Evolutionary conservation across 1,140 invertebrate species (phyloP).

Genomic region (Drosophila rufa): DNA sequence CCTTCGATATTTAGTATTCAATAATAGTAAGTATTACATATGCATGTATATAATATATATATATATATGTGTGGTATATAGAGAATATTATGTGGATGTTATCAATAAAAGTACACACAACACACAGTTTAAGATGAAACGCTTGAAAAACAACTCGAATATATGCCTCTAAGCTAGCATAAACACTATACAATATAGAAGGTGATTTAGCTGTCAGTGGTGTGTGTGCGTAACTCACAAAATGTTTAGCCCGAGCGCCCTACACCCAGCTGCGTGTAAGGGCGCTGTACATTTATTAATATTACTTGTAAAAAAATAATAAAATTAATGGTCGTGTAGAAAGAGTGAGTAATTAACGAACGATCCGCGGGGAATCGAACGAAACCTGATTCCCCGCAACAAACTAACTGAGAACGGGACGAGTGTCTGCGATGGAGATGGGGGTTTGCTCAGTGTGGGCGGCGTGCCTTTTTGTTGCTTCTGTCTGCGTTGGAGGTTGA

Average conservation of each 20-base stretch:
- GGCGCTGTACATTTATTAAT: slow-evolving; percentile 66
- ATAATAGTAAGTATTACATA: slow-evolving; percentile 57
- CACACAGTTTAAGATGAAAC: slow-evolving; percentile 74
- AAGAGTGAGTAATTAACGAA: slow-evolving; percentile 46
- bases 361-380: slow-evolving; percentile 14
- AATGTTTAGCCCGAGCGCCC: slow-evolving; percentile 47
- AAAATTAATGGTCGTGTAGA: slow-evolving; percentile 44
- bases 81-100: slow-evolving; percentile 59
- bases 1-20: slow-evolving; percentile 49
- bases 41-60: slow-evolving; percentile 55
- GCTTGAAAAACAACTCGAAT: slow-evolving; percentile 48
- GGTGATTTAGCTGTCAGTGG: slow-evolving; percentile 17
- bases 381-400: slow-evolving; percentile 22
- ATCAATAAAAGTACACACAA: slow-evolving; percentile 72
- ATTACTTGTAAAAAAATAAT: slow-evolving; percentile 49
- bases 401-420: slow-evolving; percentile 22
- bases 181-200: slow-evolving; percentile 25
- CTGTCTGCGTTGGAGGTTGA: slow-evolving; percentile 12
- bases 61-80: slow-evolving; percentile 30
- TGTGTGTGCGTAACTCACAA: slow-evolving; percentile 14
- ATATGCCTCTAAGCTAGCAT: slow-evolving; percentile 30
- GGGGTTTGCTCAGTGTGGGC: slow-evolving; percentile 38
- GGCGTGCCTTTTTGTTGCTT: slow-evolving; percentile 41
- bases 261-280: slow-evolving; percentile 71
- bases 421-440: slow-evolving; percentile 3